Percentiles rank a stretch among this genome's conserved stretches.
phyloP scores from a whole-genome alignment of 2,113 vertebrate species.

The Albula goreensis region DNA sequence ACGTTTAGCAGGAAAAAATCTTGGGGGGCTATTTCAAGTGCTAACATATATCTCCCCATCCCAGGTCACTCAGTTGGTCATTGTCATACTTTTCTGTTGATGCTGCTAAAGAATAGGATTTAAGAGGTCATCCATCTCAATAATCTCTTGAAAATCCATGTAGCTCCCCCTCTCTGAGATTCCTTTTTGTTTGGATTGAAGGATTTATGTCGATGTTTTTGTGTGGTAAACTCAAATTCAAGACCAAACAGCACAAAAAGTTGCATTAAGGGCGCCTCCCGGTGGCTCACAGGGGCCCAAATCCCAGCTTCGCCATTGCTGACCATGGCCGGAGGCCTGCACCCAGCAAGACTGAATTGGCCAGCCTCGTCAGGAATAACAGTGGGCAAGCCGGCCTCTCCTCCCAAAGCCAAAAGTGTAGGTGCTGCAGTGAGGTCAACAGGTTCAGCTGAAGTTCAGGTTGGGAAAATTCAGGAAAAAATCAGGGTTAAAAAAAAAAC shows the following conservation, averaged over 20 bases:
- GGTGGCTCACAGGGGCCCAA: too few species aligned
- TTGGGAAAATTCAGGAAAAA: too few species aligned
- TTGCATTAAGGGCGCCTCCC: background rate
- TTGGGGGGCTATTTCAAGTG: background rate
- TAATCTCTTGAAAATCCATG: background rate
- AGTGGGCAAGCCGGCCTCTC: too few species aligned
- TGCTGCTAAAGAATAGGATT: background rate
- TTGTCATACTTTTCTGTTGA: background rate
- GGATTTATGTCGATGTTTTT: background rate
- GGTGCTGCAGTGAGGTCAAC: too few species aligned
- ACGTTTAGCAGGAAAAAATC: background rate
- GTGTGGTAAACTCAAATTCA: background rate
- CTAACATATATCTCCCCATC: background rate
- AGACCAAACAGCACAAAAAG: background rate
- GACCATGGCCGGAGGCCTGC: too few species aligned
- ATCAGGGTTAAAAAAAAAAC: too few species aligned
- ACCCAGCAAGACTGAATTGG: too few species aligned
- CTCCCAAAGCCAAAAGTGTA: too few species aligned
- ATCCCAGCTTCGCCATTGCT: too few species aligned
- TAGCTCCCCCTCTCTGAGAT: background rate
- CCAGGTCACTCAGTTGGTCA: background rate
- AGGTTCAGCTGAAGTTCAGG: too few species aligned
- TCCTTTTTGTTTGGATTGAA: background rate
- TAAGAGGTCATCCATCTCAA: background rate
- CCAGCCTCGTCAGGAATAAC: too few species aligned